Evolutionary conservation across 2,797 vertebrate genomes (phyloP), one percentile per base, ranked within the genome.

Genomic region (Echeneis naucrates): DNA sequence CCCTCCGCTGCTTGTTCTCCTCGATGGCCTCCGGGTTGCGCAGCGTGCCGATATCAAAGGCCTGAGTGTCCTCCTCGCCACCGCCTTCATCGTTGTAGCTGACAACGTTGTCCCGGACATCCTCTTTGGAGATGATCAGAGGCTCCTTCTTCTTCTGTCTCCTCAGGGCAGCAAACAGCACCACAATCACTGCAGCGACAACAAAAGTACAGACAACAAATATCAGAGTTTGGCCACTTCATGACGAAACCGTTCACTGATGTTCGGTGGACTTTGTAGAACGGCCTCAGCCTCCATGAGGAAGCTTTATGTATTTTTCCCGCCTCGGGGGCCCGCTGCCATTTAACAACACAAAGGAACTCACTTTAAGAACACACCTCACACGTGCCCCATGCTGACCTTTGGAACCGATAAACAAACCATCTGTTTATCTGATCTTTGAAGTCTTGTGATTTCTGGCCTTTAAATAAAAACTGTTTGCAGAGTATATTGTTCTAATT

Each of bases 21-120:
- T 98, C 97, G 32, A 97, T 95, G 91, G 96, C 97, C 94, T 97
- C 96, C 0, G 96, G 97, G 83, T 98, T 97, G 53, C 96, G 93
- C 86, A 98, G 91, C 0, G 97, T 96, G 87, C 96, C 95, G 11
- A 98, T 98, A 78, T 98, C 97, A 77, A 98, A 98, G 0, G 97
- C 97, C 92, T 98, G 96, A 0, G 97, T 98, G 94, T 98, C 97
- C 92, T 98, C 96, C 83, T 98, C 97, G 67, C 97, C 97, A 0
- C 97, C 97, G 0, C 97, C 97, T 70, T 98, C 97, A 2, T 98
- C 97, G 0, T 98, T 98, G 88, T 98, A 98, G 83, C 97, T 98
- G 88, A 98, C 97, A 5, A 98, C 96, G 89, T 98, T 98, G 93
- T 98, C 97, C 76, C 97, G 89, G 87, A 98, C 96, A 77, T 98